phyloP scores from a whole-genome alignment of 2,113 vertebrate genomes.

The Archilochus colubris region DNA sequence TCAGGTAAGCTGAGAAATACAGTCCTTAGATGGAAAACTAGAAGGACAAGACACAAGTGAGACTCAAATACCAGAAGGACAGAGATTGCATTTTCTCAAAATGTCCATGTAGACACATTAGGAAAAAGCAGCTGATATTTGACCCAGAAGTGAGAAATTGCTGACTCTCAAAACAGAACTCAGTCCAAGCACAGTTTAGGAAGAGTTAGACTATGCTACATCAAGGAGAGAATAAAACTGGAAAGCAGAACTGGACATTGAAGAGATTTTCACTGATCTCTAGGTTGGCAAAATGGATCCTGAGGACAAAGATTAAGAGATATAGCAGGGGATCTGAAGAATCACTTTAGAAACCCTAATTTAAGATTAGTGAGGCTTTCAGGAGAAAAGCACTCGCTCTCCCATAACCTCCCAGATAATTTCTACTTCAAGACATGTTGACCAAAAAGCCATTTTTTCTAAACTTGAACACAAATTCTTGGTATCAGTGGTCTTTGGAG shows the following conservation, averaged over 20 bases:
- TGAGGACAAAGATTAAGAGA: not conserved
- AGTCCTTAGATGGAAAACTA: not conserved
- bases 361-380: not conserved
- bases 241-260: not conserved
- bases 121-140: not conserved
- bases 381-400: not conserved
- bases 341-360: not conserved
- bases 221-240: not conserved
- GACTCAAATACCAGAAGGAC: not conserved
- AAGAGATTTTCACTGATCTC: slow-evolving; percentile 4
- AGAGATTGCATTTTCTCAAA: not conserved
- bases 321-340: not conserved
- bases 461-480: not conserved
- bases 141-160: not conserved
- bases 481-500: not conserved
- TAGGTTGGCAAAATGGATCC: not conserved
- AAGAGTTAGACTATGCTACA: not conserved
- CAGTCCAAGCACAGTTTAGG: not conserved
- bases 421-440: not conserved
- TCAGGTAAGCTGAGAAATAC: not conserved
- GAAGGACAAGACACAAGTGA: not conserved
- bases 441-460: not conserved
- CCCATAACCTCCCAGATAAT: not conserved
- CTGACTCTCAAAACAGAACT: not conserved
- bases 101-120: not conserved